Conservation (phyloP, 2,113 vertebrate genomes). For the Jacana jacana region DNA sequence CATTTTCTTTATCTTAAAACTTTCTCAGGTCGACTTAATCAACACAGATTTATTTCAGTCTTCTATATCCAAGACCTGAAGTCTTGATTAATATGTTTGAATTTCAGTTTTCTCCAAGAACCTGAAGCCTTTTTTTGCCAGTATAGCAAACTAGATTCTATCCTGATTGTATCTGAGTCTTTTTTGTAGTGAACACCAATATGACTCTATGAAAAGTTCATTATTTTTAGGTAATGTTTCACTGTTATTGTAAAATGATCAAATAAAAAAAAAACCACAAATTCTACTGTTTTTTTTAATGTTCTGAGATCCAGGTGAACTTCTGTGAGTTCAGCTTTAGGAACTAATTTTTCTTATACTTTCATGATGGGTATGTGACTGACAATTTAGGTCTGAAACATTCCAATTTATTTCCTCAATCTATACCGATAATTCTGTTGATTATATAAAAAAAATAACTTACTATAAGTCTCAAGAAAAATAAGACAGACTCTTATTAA, state of each 20-base stretch:
- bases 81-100: not conserved
- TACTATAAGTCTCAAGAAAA: not conserved
- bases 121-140: not conserved
- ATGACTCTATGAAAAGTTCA: not conserved
- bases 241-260: not conserved
- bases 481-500: not conserved
- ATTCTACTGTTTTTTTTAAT: not conserved
- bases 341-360: not conserved
- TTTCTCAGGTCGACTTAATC: not conserved
- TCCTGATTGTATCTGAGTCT: not conserved
- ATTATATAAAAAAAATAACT: not conserved
- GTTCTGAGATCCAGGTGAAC: not conserved
- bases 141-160: not conserved
- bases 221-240: not conserved
- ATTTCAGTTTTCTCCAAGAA: not conserved
- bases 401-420: not conserved
- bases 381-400: not conserved
- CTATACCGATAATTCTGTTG: not conserved
- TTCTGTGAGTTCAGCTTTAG: not conserved
- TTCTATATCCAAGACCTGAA: not conserved
- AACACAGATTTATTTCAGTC: not conserved
- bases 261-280: not conserved
- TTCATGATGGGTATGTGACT: not conserved
- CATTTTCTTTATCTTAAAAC: not conserved
- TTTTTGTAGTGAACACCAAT: not conserved